Evolutionary conservation across 2,113 vertebrate species (phyloP).

Genomic region (Holacanthus passer): DNA sequence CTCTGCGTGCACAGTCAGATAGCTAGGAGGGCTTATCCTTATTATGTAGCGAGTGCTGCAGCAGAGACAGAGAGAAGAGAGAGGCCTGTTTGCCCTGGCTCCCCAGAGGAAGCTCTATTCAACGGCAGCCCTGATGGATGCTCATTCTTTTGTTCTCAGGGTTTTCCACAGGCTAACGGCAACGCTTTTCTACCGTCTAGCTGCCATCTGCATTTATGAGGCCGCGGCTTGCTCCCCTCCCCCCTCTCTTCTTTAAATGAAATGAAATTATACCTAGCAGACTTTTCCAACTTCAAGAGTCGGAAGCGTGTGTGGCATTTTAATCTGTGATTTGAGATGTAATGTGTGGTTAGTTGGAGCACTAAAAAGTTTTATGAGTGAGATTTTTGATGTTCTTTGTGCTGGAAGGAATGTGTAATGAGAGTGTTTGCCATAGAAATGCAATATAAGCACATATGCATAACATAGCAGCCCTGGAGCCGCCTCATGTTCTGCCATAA

Average conservation of each 20-base stretch:
- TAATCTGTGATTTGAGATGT: conserved; percentile 45
- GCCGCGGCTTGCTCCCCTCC: background rate
- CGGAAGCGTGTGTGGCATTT: conserved; percentile 42
- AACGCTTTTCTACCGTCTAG: conserved; percentile 31
- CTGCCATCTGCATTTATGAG: conserved; percentile 67
- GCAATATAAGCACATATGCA: conserved; percentile 35
- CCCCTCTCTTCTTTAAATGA: conserved; percentile 37
- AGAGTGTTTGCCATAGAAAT: conserved; percentile 43
- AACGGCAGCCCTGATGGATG: conserved; percentile 73
- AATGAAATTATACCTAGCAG: conserved; percentile 49
- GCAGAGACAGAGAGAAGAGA: conserved; percentile 61
- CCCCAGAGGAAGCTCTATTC: conserved; percentile 70
- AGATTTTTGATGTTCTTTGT: conserved; percentile 40
- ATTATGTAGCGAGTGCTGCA: conserved; percentile 63
- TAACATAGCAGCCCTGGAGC: conserved; percentile 6
- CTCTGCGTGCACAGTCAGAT: conserved; percentile 61
- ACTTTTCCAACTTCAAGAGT: conserved; percentile 29
- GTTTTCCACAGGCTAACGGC: conserved; percentile 64
- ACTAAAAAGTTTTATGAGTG: conserved; percentile 46
- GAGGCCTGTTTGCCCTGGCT: conserved; percentile 67
- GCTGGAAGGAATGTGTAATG: conserved; percentile 34
- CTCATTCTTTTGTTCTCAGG: conserved; percentile 76
- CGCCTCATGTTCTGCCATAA: background rate
- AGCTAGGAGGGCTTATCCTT: conserved; percentile 67
- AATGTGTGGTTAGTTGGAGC: conserved; percentile 22